phyloP scores from a whole-genome alignment of 2,113 vertebrate genomes.

The Uria lomvia region DNA sequence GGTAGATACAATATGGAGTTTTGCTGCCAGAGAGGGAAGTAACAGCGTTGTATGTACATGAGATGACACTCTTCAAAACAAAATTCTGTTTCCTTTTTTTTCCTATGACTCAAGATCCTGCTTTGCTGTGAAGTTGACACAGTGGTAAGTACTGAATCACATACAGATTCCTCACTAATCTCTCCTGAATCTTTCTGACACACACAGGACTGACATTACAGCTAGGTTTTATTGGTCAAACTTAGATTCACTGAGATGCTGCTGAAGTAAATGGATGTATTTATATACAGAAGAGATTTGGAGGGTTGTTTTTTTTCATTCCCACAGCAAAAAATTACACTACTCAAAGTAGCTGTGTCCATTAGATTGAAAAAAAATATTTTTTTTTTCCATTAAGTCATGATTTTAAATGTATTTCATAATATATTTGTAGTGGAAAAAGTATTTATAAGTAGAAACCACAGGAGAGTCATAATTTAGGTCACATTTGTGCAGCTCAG shows the following conservation, averaged over 20 bases:
- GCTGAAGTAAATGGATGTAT: neutral
- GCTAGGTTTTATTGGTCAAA: neutral
- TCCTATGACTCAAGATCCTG: neutral
- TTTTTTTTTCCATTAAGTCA: neutral
- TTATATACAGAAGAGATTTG: neutral
- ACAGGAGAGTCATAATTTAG: neutral
- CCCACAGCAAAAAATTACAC: neutral
- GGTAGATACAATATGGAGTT: neutral
- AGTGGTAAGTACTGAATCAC: neutral
- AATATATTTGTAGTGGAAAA: conserved; percentile 1
- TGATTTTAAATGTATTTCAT: neutral
- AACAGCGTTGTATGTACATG: neutral
- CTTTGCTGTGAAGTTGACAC: neutral
- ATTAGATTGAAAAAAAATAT: neutral
- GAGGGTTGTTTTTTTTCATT: neutral
- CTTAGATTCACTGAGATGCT: neutral
- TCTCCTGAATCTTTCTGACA: neutral
- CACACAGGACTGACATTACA: neutral
- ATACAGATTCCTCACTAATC: neutral
- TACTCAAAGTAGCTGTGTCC: neutral
- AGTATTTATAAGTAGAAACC: neutral
- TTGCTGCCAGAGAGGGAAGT: neutral
- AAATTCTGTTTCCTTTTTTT: neutral
- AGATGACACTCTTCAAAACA: neutral
- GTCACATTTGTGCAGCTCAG: neutral